A percentile compares a stretch with the other conserved stretches of the same genome.
Conservation (phyloP, 2,888 invertebrate species). For the Drosophila aldrichi region DNA sequence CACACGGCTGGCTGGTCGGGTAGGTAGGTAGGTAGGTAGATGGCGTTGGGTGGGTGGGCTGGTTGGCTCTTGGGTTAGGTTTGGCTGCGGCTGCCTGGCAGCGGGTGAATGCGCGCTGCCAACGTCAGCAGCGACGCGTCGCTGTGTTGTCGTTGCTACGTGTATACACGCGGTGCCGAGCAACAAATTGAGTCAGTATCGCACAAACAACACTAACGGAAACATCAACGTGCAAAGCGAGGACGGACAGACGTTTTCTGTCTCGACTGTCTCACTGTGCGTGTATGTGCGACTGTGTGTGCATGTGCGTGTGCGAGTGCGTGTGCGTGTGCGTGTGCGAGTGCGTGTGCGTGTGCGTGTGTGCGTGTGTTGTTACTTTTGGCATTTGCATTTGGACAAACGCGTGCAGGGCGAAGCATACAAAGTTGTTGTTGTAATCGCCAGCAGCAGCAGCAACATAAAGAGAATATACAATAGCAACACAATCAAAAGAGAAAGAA, state of each 20-base stretch:
- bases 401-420: slow-evolving; percentile 3
- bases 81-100: slow-evolving; percentile 11
- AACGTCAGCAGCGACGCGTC: slow-evolving; percentile 29
- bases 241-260: slow-evolving; percentile 68
- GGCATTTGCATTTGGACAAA: slow-evolving; percentile 19
- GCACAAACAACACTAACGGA: slow-evolving; percentile 84
- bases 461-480: neutral
- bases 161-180: slow-evolving; percentile 77
- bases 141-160: slow-evolving; percentile 45
- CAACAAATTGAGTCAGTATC: slow-evolving; percentile 83
- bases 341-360: slow-evolving; percentile 13
- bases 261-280: slow-evolving; percentile 38
- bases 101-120: slow-evolving; percentile 48
- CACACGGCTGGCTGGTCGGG: slow-evolving; percentile 5
- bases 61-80: slow-evolving; percentile 8
- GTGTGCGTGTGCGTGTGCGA: slow-evolving; percentile 22
- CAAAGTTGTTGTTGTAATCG: slow-evolving; percentile 29
- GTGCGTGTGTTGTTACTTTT: slow-evolving; percentile 17
- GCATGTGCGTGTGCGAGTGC: slow-evolving; percentile 12
- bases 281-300: slow-evolving; percentile 23
- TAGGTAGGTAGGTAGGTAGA: neutral
- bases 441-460: slow-evolving; percentile 14
- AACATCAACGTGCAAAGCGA: slow-evolving; percentile 78
- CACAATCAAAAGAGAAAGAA: slow-evolving; percentile 4
- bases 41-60: neutral